Evolutionary conservation across 2,797 vertebrate species (phyloP), one percentile per base, ranked within the genome.

Genomic region (Alcedo quadribrachys): DNA sequence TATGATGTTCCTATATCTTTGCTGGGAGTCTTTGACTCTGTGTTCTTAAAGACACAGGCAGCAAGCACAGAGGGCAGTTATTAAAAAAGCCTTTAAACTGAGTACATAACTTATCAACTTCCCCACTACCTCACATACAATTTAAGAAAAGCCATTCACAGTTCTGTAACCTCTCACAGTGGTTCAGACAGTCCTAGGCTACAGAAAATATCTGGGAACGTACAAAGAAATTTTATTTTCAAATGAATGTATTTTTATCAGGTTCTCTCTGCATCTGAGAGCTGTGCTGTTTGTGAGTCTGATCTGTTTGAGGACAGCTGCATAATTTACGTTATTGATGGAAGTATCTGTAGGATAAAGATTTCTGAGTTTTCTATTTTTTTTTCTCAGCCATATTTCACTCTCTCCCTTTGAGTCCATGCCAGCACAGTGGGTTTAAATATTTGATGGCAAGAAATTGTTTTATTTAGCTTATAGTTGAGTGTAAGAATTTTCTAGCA

Each of bases 21-120:
- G 40, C 85, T 90, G 93, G 95, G 87, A 97, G 95, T 86, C 95
- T 97, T 96, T 97, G 91, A 91, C 94, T 94, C 53, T 61, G 28
- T 92, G 71, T 77, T 85, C 85, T 94, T 95, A 96, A 97, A 93
- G 97, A 96, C 85, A 92, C 46, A 92, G 84, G 79, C 63, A 76
- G 93, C 87, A 80, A 89, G 89, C 87, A 93, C 93, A 97, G 94
- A 97, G 97, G 96, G 94, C 92, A 95, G 83, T 89, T 96, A 96
- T 94, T 94, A 93, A 93, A 96, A 96, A 95, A 95, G 68, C 45
- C 93, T 96, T 95, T 97, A 87, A 96, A 97, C 96, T 96, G 96
- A 97, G 97, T 97, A 97, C 87, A 91, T 95, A 97, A 96, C 84
- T 40, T 93, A 96, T 94, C 96, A 97, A 95, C 91, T 94, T 87